Evolutionary conservation across 2,888 invertebrate species (phyloP).

Genomic region (Aleiodes testaceus): DNA sequence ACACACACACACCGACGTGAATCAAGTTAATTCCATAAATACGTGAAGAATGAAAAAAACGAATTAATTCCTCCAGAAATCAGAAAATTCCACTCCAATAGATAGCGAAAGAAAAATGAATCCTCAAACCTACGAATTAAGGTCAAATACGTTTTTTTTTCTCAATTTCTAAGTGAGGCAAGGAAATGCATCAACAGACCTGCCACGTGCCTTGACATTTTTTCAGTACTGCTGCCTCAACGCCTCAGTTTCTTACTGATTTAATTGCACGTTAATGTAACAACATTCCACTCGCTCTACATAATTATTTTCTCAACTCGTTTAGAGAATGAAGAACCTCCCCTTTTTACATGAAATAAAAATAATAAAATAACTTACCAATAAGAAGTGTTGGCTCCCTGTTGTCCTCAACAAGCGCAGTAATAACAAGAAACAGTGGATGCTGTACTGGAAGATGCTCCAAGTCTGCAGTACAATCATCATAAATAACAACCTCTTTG

Average conservation of each 20-base stretch:
- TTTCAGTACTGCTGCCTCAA: conserved; percentile 2
- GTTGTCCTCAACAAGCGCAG: conserved; percentile 80
- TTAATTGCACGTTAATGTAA: conserved; percentile 16
- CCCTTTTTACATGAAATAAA: background rate
- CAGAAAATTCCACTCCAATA: too few species aligned
- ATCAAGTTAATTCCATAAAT: background rate
- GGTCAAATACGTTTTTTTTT: too few species aligned
- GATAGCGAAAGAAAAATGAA: too few species aligned
- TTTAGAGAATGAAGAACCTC: background rate
- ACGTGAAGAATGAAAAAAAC: too few species aligned
- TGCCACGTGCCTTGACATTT: conserved; percentile 20
- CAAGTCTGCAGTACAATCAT: conserved; percentile 79
- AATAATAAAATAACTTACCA: conserved; percentile 75
- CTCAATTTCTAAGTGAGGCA: background rate
- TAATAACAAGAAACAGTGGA: conserved; percentile 79
- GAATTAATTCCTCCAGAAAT: too few species aligned
- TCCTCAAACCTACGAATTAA: too few species aligned
- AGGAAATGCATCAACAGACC: background rate
- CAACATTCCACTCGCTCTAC: conserved; percentile 9
- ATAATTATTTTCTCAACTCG: conserved; percentile 1
- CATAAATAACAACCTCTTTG: conserved; percentile 81
- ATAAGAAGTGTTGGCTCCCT: conserved; percentile 79
- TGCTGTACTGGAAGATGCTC: conserved; percentile 77
- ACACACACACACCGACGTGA: background rate
- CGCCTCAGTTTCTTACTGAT: conserved; percentile 6